Evolutionary conservation across 2,113 vertebrate species (phyloP).

Genomic region (Tachysurus vachellii): DNA sequence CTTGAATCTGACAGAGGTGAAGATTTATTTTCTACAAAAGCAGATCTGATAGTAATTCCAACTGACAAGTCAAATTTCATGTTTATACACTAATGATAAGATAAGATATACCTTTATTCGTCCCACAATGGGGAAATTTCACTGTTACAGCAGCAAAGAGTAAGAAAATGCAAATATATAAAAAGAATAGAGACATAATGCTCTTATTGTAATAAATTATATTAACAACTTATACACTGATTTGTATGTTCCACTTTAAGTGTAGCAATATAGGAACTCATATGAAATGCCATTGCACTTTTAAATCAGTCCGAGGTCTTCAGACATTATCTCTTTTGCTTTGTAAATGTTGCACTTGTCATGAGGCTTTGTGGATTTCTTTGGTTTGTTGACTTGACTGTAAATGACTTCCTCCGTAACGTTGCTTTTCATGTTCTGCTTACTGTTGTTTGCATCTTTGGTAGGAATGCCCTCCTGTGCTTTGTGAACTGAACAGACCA

Average conservation of each 20-base stretch:
- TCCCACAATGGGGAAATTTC: too few relatives aligned
- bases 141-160: too few relatives aligned
- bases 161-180: too few relatives aligned
- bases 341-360: neutral
- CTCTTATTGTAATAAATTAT: neutral
- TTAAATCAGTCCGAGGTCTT: slow-evolving; percentile 51
- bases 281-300: neutral
- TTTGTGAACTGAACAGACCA: slow-evolving; percentile 11
- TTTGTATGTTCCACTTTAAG: neutral
- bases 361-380: slow-evolving; percentile 23
- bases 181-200: neutral
- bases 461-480: slow-evolving; percentile 40
- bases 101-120: too few relatives aligned
- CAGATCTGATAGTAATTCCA: neutral
- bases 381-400: slow-evolving; percentile 48
- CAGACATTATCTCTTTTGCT: slow-evolving; percentile 29
- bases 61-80: neutral
- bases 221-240: neutral
- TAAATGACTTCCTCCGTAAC: slow-evolving; percentile 43
- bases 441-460: neutral
- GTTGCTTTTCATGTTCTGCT: neutral
- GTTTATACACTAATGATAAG: neutral
- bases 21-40: neutral
- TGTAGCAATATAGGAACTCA: neutral
- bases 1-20: neutral